phyloP scores from a whole-genome alignment of 2,888 invertebrate genomes.

The Lasioglossum lativentre region DNA sequence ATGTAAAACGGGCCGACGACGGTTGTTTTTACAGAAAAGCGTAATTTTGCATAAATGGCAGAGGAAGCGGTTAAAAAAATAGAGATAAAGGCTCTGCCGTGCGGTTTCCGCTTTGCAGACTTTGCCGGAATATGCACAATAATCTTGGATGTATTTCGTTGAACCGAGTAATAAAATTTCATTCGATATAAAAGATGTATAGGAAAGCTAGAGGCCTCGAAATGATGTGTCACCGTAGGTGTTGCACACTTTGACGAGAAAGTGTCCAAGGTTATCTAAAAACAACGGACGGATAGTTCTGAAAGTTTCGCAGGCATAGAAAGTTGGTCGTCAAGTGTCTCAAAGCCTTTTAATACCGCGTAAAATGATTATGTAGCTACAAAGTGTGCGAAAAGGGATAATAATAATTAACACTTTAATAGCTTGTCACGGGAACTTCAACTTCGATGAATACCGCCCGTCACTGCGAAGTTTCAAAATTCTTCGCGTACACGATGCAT shows the following conservation, averaged over 20 bases:
- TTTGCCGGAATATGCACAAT: background rate
- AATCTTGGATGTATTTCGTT: background rate
- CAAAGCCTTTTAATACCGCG: slow-evolving; percentile 34
- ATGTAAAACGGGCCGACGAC: slow-evolving; percentile 29
- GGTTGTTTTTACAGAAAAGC: slow-evolving; percentile 20
- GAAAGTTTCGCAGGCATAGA: slow-evolving; percentile 15
- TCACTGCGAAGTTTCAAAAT: background rate
- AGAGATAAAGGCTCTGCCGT: background rate
- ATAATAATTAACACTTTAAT: slow-evolving; percentile 21
- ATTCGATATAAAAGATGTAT: background rate
- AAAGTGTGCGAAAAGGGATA: slow-evolving; percentile 10
- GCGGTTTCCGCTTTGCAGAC: background rate
- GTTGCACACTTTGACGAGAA: background rate
- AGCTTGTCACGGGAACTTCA: background rate
- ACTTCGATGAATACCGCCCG: background rate
- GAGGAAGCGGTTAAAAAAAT: slow-evolving; percentile 4
- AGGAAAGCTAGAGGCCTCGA: background rate
- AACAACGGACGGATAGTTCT: background rate
- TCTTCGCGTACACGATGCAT: background rate
- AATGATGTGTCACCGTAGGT: background rate
- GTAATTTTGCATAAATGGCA: slow-evolving; percentile 19
- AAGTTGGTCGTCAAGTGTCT: slow-evolving; percentile 8
- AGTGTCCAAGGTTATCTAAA: background rate
- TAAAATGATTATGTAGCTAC: slow-evolving; percentile 40
- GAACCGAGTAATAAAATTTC: background rate